Percentiles rank a stretch among this genome's conserved stretches.
Evolutionary conservation across 2,888 invertebrate species (phyloP).

Genomic region (Lepidonotus clava): DNA sequence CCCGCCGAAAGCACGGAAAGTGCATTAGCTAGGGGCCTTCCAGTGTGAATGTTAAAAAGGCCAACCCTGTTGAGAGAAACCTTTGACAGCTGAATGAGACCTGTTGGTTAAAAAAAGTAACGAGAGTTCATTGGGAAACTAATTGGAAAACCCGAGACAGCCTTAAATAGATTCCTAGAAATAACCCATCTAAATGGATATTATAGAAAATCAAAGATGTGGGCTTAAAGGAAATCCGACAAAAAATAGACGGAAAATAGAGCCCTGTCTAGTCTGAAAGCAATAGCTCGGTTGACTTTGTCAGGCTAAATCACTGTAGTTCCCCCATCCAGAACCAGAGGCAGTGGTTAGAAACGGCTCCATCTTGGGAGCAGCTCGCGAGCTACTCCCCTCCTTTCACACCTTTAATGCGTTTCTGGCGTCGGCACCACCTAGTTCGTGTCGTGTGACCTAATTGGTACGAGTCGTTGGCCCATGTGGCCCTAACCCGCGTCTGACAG

Average conservation of each 20-base stretch:
- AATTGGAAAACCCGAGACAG: too few species aligned
- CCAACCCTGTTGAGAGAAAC: background rate
- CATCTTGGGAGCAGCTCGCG: background rate
- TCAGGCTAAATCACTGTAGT: too few species aligned
- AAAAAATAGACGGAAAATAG: too few species aligned
- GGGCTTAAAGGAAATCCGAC: too few species aligned
- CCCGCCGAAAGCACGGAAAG: slow-evolving; percentile 16
- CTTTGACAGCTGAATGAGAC: background rate
- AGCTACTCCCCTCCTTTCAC: background rate
- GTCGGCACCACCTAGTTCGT: slow-evolving; percentile 22
- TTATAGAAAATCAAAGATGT: too few species aligned
- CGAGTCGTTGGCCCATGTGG: background rate
- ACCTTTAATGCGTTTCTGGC: slow-evolving; percentile 34
- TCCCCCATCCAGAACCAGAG: too few species aligned
- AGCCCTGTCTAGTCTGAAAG: too few species aligned
- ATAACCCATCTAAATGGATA: too few species aligned
- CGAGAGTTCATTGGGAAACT: too few species aligned
- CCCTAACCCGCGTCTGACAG: background rate
- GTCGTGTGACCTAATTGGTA: slow-evolving; percentile 17
- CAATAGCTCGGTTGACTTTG: too few species aligned
- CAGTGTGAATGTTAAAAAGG: slow-evolving; percentile 23
- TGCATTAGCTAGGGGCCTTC: slow-evolving; percentile 32
- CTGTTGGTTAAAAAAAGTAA: background rate
- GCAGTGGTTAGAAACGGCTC: background rate
- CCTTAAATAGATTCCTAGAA: too few species aligned